Evolutionary conservation across 2,888 invertebrate species (phyloP).

Genomic region (Yponomeuta sedellus): DNA sequence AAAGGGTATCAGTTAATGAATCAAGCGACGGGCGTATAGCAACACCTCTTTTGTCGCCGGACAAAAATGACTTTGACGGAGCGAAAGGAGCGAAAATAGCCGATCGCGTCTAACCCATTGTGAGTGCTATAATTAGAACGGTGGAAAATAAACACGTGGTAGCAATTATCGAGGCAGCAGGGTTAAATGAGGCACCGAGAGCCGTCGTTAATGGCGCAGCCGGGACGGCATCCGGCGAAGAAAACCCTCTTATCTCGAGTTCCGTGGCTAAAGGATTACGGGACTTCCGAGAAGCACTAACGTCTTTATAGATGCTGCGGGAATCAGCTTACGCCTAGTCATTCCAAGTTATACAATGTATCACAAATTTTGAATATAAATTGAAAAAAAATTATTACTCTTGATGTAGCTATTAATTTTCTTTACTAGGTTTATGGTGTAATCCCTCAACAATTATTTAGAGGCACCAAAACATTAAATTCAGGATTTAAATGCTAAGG

Average conservation of each 20-base stretch:
- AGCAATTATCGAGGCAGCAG: constrained; percentile 73
- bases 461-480: neutral
- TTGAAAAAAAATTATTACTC: neutral
- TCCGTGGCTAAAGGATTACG: constrained; percentile 47
- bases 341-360: neutral
- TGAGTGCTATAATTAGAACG: constrained; percentile 70
- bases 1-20: constrained; percentile 68
- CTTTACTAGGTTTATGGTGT: neutral
- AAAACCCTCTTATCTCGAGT: constrained; percentile 36
- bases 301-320: constrained; percentile 31
- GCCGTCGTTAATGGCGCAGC: constrained; percentile 68
- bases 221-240: constrained; percentile 58
- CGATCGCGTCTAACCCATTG: constrained; percentile 74
- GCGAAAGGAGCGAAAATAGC: constrained; percentile 66
- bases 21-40: constrained; percentile 68
- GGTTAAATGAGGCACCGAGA: constrained; percentile 73
- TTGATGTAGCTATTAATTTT: neutral
- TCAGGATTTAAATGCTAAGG: neutral
- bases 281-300: constrained; percentile 49
- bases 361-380: neutral
- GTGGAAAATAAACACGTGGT: constrained; percentile 74
- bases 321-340: constrained; percentile 29
- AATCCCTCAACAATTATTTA: neutral
- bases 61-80: constrained; percentile 71
- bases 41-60: constrained; percentile 67